Evolutionary conservation across 1,140 invertebrate genomes (phyloP).

Genomic region (Calosoma granatense): DNA sequence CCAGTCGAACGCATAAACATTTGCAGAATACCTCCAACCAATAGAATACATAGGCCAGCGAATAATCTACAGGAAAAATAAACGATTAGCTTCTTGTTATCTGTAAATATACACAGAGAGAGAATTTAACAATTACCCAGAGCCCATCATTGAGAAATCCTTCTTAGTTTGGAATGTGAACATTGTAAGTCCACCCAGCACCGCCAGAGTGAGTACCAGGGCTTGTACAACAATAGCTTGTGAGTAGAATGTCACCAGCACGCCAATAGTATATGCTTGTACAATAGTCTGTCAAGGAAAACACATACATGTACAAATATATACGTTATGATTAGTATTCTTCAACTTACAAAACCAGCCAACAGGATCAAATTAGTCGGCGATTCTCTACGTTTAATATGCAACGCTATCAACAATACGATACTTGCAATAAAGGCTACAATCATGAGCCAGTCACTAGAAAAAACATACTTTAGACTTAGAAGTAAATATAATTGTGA

Average conservation of each 20-base stretch:
- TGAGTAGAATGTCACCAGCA: conserved; percentile 64
- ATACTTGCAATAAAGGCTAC: conserved; percentile 48
- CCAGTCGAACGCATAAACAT: conserved; percentile 56
- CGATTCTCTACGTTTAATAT: conserved; percentile 50
- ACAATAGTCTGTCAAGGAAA: conserved; percentile 54
- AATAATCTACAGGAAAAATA: conserved; percentile 55
- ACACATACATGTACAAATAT: conserved; percentile 13
- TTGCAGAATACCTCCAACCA: conserved; percentile 63
- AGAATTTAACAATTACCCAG: conserved; percentile 47
- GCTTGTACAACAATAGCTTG: conserved; percentile 63
- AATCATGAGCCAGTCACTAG: conserved; percentile 53
- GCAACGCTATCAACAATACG: conserved; percentile 47
- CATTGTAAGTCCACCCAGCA: conserved; percentile 57
- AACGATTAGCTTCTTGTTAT: conserved; percentile 12
- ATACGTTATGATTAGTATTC: not conserved
- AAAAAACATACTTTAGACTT: too few species aligned
- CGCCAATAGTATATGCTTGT: conserved; percentile 61
- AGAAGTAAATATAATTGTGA: conserved; percentile 13
- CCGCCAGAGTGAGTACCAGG: conserved; percentile 57
- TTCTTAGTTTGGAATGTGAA: conserved; percentile 74
- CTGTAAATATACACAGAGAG: not conserved
- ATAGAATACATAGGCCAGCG: conserved; percentile 55
- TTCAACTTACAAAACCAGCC: conserved; percentile 53
- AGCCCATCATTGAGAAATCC: conserved; percentile 67
- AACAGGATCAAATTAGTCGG: conserved; percentile 58